Evolutionary conservation across 2,888 invertebrate species (phyloP).

Genomic region (Operophtera brumata): DNA sequence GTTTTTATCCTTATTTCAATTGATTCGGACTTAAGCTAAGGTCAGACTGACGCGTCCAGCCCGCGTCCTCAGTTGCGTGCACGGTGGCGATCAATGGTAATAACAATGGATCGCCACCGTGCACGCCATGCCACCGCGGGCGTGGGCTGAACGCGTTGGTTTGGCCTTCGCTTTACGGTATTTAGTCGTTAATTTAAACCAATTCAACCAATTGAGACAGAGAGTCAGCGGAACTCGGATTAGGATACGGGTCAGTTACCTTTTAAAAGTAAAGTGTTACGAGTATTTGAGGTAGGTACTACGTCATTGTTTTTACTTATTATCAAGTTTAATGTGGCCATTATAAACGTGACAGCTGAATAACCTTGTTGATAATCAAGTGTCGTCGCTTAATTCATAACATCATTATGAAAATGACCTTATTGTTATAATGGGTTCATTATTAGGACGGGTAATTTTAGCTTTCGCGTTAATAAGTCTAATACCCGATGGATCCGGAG

Average conservation of each 20-base stretch:
- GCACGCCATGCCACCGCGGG: too few relatives aligned
- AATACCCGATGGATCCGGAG: slow-evolving; percentile 27
- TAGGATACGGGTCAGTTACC: slow-evolving; percentile 28
- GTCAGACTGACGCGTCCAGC: too few relatives aligned
- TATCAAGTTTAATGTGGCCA: slow-evolving; percentile 11
- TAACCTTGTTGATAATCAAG: slow-evolving; percentile 55
- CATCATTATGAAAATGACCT: slow-evolving; percentile 41
- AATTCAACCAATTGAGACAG: slow-evolving; percentile 72
- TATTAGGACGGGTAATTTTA: slow-evolving; percentile 37
- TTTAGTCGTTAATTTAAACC: slow-evolving; percentile 61
- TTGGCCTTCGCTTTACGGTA: too few relatives aligned
- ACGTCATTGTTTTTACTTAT: slow-evolving; percentile 9
- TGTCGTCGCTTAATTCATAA: slow-evolving; percentile 47
- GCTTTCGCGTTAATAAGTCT: slow-evolving; percentile 25
- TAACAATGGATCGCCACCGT: too few relatives aligned
- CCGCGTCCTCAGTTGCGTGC: too few relatives aligned
- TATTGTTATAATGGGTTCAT: slow-evolving; percentile 29
- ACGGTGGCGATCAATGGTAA: too few relatives aligned
- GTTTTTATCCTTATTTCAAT: slow-evolving; percentile 57
- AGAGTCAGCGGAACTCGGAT: slow-evolving; percentile 19
- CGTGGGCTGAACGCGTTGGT: too few relatives aligned
- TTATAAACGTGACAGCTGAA: slow-evolving; percentile 19
- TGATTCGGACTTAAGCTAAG: slow-evolving; percentile 32
- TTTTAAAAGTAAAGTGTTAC: neutral
- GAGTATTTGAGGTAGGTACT: too few relatives aligned